Percentiles rank a stretch among this genome's conserved stretches.
These are phyloP conservation scores for Gallinago undulata DNA, from an alignment of 2,113 vertebrate genomes.

Conservation along the genomic window DNA sequence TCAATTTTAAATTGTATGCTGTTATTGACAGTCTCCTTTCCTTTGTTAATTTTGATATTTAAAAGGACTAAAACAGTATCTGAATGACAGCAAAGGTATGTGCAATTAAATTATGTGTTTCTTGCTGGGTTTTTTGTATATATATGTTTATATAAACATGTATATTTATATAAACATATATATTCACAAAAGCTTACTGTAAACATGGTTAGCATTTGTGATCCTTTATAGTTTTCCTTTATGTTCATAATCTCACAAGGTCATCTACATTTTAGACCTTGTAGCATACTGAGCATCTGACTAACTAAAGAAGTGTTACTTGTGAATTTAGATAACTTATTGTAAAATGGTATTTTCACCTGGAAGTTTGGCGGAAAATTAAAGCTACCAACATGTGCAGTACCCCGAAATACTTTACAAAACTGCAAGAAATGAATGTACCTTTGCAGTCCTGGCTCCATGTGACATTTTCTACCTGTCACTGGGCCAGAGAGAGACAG, in stretches of 20 bases:
- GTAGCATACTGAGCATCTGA: background rate
- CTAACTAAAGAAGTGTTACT: background rate
- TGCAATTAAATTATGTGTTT: background rate
- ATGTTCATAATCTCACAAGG: background rate
- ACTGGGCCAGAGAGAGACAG: background rate
- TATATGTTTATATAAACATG: background rate
- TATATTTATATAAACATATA: background rate
- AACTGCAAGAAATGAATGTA: background rate
- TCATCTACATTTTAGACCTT: background rate
- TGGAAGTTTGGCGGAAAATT: background rate
- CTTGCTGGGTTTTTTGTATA: background rate
- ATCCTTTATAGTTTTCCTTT: background rate
- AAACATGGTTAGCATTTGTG: background rate
- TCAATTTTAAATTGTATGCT: conserved; percentile 15
- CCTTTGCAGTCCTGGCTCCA: background rate
- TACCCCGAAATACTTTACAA: background rate
- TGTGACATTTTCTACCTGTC: background rate
- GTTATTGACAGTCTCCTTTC: background rate
- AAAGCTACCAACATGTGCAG: background rate
- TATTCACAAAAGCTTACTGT: background rate
- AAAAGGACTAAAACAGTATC: background rate
- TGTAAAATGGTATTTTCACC: background rate
- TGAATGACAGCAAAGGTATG: background rate
- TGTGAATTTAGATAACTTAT: background rate
- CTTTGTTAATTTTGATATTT: background rate